Percentiles rank a stretch among this genome's conserved stretches.
phyloP scores from a whole-genome alignment of 2,113 vertebrate species.

The Phaethon lepturus region DNA sequence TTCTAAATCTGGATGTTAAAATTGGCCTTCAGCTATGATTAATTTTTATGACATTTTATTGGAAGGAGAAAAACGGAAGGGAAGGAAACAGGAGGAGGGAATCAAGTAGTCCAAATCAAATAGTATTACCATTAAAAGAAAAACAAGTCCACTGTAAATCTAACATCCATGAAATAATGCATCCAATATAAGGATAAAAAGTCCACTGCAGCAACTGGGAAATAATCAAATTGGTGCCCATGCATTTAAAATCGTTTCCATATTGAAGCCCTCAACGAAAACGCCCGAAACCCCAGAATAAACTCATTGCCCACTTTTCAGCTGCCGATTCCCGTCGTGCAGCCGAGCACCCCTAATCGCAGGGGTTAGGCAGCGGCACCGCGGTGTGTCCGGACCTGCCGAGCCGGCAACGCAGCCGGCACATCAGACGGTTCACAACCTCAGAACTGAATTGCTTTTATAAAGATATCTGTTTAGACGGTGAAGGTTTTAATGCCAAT shows the following conservation, averaged over 20 bases:
- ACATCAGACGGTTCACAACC: background rate
- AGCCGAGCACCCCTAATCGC: background rate
- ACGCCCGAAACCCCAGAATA: background rate
- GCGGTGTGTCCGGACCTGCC: background rate
- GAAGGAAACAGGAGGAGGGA: constrained; percentile 28
- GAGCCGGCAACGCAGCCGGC: background rate
- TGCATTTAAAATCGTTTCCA: background rate
- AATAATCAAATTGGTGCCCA: background rate
- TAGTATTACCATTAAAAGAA: background rate
- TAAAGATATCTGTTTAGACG: background rate
- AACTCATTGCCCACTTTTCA: background rate
- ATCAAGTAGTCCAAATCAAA: background rate
- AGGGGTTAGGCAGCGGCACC: background rate
- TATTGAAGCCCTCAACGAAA: fast-evolving
- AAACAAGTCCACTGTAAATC: background rate
- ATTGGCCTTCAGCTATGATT: background rate
- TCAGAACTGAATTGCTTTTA: background rate
- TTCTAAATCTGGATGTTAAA: constrained; percentile 29
- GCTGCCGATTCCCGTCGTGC: fast-evolving
- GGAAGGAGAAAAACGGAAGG: background rate
- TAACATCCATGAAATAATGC: background rate
- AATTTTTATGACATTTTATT: constrained; percentile 25
- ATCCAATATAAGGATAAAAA: background rate
- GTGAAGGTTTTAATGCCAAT: fast-evolving
- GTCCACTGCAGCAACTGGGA: background rate